Base-by-base conservation (phyloP, 2,113 vertebrate species). In the Puntigrus tetrazona region DNA sequence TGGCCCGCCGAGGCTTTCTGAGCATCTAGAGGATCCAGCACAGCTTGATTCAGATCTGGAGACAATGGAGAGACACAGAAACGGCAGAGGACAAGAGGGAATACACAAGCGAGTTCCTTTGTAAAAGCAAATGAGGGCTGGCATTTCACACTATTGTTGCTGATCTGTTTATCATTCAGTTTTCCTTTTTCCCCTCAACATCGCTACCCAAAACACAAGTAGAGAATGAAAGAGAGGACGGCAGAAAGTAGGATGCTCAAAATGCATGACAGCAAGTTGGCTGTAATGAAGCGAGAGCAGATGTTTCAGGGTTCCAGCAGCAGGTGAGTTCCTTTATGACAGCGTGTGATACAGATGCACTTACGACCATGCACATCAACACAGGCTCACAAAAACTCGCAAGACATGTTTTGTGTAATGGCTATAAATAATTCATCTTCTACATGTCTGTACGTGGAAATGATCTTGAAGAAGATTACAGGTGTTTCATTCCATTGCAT, bases 401-500 rank as follows among this genome's bases (percentile, higher is more conserved):
- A 13, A 14, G 10, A 67, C 78, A 67, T 14, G 29, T 34, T 78
- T 10, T n/a, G 41, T 65, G 27, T 45, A 81, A 43, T 2, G 5
- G 59, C 38, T 34, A 81, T 67, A 67, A 67, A 81, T 81, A 67
- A 67, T 79, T 79, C 4, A 63, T 79, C 36, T 36, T 63, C 4
- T 63, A 16, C 34, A 31, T 27, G 8, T 79, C 25, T 65, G 38
- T 22, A 65, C 25, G 67, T 47, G 27, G 41, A 77, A 85, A 50
- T 77, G 86, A 84, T 87, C 87, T 90, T 89, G 89, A 92, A 85
- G 89, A 87, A 90, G 52, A 57, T 57, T 85, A 91, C 18, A 61
- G n/a, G 38, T 2, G 73, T 34, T 29, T 47, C 59, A 29, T 61
- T 14, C 31, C 22, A 27, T 27, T 25, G 22, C 59, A 22, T 65